A percentile compares a stretch with the other conserved stretches of the same genome.
Evolutionary conservation across 2,113 vertebrate genomes (phyloP).

Genomic region (Eptesicus fuscus): DNA sequence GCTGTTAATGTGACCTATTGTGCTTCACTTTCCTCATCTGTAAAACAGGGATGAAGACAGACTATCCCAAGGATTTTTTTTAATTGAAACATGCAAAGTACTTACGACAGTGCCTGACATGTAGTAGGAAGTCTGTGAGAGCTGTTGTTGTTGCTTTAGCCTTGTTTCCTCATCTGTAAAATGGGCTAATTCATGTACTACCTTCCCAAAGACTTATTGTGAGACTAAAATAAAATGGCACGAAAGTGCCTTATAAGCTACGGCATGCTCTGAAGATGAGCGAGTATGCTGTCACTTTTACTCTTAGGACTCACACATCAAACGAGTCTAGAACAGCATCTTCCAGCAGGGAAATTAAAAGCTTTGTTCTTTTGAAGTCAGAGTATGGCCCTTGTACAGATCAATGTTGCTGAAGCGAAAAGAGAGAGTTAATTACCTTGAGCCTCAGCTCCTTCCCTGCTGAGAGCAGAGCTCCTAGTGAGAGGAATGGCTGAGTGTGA

Average conservation of each 20-base stretch:
- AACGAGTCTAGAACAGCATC: conserved; percentile 59
- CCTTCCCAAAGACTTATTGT: neutral
- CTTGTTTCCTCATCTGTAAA: neutral
- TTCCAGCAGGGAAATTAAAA: conserved; percentile 72
- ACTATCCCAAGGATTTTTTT: neutral
- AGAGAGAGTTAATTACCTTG: conserved; percentile 77
- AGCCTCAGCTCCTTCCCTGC: conserved; percentile 39
- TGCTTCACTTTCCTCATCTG: neutral
- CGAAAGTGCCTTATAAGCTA: neutral
- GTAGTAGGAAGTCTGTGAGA: neutral
- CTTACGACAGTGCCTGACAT: neutral
- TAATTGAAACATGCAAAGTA: neutral
- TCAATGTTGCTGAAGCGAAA: conserved; percentile 63
- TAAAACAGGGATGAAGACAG: neutral
- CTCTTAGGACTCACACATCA: neutral
- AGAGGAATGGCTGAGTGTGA: neutral
- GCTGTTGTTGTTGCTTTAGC: neutral
- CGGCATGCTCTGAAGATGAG: neutral
- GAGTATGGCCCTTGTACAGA: conserved; percentile 67
- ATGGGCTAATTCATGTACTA: neutral
- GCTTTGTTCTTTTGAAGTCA: conserved; percentile 68
- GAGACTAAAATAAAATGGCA: neutral
- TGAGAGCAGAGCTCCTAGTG: conserved; percentile 11
- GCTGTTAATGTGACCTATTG: neutral
- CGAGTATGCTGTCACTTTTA: neutral